Evolutionary conservation across 2,888 invertebrate species (phyloP).

Genomic region (Parasteatoda lunata): DNA sequence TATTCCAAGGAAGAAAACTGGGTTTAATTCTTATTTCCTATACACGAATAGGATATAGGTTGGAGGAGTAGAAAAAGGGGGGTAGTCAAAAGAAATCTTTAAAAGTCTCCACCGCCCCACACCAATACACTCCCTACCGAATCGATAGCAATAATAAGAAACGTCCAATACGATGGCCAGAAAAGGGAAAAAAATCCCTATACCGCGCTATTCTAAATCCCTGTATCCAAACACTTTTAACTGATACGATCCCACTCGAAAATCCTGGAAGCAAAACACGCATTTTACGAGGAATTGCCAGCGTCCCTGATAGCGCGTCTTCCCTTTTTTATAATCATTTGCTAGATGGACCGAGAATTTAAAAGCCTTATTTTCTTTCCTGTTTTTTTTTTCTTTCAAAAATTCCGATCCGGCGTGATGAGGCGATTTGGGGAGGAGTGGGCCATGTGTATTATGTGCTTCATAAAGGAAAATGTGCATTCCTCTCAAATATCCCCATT

Average conservation of each 20-base stretch:
- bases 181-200: constrained; percentile 31
- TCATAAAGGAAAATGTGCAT: constrained; percentile 5
- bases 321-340: constrained; percentile 57
- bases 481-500: background rate
- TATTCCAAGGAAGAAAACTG: constrained; percentile 31
- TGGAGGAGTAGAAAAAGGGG: constrained; percentile 1
- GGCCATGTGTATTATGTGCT: constrained; percentile 34
- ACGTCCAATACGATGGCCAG: constrained; percentile 54
- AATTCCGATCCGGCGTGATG: constrained; percentile 46
- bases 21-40: constrained; percentile 61
- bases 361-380: constrained; percentile 56
- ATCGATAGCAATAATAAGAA: constrained; percentile 66
- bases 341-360: constrained; percentile 65
- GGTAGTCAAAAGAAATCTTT: constrained; percentile 26
- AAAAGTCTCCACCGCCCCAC: constrained; percentile 26
- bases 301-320: constrained; percentile 43
- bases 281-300: constrained; percentile 64
- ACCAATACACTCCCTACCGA: background rate
- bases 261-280: constrained; percentile 64
- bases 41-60: constrained; percentile 24
- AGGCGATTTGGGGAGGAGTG: constrained; percentile 48
- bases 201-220: constrained; percentile 60
- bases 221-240: constrained; percentile 68
- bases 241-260: constrained; percentile 56
- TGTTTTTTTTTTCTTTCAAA: constrained; percentile 31